Base-by-base conservation (phyloP, 1,140 invertebrate genomes). In the Zeugodacus cucurbitae region DNA sequence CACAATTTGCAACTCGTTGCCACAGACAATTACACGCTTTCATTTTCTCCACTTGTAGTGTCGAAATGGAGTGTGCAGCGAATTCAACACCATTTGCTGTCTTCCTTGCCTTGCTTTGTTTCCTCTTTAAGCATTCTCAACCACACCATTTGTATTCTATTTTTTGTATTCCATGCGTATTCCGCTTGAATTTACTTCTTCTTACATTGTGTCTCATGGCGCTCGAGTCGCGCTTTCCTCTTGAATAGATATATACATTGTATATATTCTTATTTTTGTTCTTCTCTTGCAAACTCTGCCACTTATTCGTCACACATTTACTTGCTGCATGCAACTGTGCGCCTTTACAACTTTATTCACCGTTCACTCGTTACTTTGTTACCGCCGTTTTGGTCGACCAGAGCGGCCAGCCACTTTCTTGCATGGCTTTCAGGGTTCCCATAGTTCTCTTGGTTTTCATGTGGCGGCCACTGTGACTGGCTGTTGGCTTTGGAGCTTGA, bases 1-100 rank as follows among this genome's bases (percentile, higher is more conserved):
- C n/a, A 48, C 74, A 17, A 82, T 82, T 82, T 82, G n/a, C 74
- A 26, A 48, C 41, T 26, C 41, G 74, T 82, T 48, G 74, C 26
- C 41, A 29, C 20, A 34, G 74, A 82, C 74, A 82, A 82, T 82
- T 82, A 82, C 74, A 82, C 74, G 37, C 41, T 82, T 48, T 48
- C 74, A 82, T 26, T 82, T 54, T 54, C 64, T 32, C 17, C 22
- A 8, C 14, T 10, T 34, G 34, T 74, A 54, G 48, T 54, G 48
- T 11, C 48, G 17, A 54, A 54, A 54, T 74, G 67, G 20, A 22
- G 67, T 22, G 67, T 34, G 67, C 67, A 34, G 10, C 7, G 34
- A 74, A 74, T 37, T 22, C 67, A 22, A 67, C 26, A 14, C 70
- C 34, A 29, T 41, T 41, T 22, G 10, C 70, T 41, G 70, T 74